Evolutionary conservation across 2,888 invertebrate genomes (phyloP).

Genomic region (Eupithecia insigniata): DNA sequence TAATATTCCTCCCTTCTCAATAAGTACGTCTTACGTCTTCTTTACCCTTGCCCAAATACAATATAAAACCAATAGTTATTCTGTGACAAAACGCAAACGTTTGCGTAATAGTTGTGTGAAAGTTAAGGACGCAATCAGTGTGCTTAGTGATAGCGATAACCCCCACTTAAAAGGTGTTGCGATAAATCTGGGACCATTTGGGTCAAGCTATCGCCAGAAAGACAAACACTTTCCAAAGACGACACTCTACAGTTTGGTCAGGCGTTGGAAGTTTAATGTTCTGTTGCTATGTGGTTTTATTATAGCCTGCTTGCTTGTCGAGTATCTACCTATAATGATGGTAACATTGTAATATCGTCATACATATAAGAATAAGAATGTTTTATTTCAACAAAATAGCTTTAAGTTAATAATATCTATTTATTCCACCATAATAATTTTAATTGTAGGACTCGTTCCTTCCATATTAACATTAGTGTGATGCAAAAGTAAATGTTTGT

Average conservation of each 20-base stretch:
- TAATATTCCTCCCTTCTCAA: background rate
- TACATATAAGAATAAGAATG: no score
- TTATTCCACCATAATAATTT: no score
- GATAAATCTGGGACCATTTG: conserved; percentile 56
- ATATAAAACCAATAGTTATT: background rate
- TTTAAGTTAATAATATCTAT: no score
- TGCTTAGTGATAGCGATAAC: conserved; percentile 60
- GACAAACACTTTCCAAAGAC: conserved; percentile 23
- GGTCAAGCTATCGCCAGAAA: conserved; percentile 45
- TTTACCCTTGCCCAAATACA: background rate
- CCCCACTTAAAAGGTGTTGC: conserved; percentile 65
- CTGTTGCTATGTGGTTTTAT: background rate
- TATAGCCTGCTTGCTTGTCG: background rate
- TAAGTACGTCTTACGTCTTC: background rate
- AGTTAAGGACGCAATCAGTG: conserved; percentile 60
- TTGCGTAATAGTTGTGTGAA: conserved; percentile 71
- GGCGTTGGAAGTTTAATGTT: background rate
- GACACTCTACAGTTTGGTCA: background rate
- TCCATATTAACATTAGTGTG: no score
- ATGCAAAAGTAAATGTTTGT: no score
- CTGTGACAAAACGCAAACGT: conserved; percentile 52
- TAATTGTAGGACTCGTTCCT: no score
- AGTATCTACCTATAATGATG: no score
- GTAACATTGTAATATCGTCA: no score
- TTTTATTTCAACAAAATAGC: no score